Base-by-base conservation (phyloP, 2,888 invertebrate genomes). In the Candidula unifasciata region DNA sequence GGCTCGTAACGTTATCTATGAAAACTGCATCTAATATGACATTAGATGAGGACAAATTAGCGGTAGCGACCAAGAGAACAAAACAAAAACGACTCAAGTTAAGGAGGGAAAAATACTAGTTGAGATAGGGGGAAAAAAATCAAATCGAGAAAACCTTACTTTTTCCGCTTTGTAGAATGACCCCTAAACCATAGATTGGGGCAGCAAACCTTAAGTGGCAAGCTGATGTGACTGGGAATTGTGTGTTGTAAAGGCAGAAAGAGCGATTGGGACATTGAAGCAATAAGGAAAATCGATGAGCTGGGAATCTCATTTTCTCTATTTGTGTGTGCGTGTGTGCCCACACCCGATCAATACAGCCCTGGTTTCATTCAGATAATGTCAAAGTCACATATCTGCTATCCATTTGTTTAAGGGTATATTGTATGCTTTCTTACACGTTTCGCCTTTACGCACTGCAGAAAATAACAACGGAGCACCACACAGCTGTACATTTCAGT, bases 111-210 rank as follows among this genome's bases (percentile, higher is more conserved):
- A 44, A 44, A 44, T 44, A 44, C 44, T 44, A 13, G 30, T 74
- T 52, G 80, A 81, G 60, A 76, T 54, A 76, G 60, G 60, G 76
- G 76, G 76, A 80, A 80, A 73, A 33, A 69, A 76, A 69, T 52
- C 57, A 57, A 77, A 69, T 54, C 57, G 30, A 37, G 57, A 52
- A 69, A 35, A 35, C 16, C 6, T 16, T 16, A 6, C 44, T 44
- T 44, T 44, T 44, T 1, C 13, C 13, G 6, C 44, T 44, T 44
- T 44, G 13, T 16, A 13, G 18, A 27, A 69, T n/a, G 35, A 35
- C 44, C 44, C 44, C 44, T 30, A 76, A 37, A 82, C 54, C 60
- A 2, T 33, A 66, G 64, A 24, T 21, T 10, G 6, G 37, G 35
- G 60, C 54, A 60, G 35, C 13, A 52, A 37, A 73, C n/a, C n/a